Base-by-base conservation (phyloP, 2,888 invertebrate genomes). In the Hyalella azteca region DNA sequence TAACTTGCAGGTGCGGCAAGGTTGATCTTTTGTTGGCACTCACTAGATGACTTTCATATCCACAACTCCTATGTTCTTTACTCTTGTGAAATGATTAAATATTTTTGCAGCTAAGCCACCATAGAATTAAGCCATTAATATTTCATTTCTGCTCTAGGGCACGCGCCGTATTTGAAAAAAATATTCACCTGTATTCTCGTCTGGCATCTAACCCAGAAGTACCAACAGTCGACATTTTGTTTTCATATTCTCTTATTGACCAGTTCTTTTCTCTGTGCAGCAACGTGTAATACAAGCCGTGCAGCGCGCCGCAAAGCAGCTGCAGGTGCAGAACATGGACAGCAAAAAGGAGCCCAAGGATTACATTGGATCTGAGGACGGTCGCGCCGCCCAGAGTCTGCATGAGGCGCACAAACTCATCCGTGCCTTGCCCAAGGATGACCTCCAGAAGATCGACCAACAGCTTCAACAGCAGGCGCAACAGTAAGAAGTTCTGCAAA, bases 341-440 rank as follows among this genome's bases (percentile, higher is more conserved):
- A 36, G 39, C n/a, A 2, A 32, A 3, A 7, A 66, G 26, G 29
- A 66, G 32, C 66, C 66, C 5, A 29, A 39, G 39, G 29, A 66
- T 5, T 66, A 66, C 66, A 66, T 36, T 32, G 66, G 66, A 9
- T 66, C 66, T 1, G 66, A 66, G 39, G 66, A 66, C 66, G 66
- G 66, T 19, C 66, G 66, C 3, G 66, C 66, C 19, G 66, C 66
- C 66, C 66, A 66, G 19, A 66, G 66, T 36, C 32, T 66, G 7
- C 66, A 66, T 11, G 66, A 66, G 39, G 66, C 66, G 19, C 66
- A 66, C 32, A 39, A 66, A 66, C 66, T 66, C 66, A 7, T 66
- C 36, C 66, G 66, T 9, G n/a, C 66, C 66, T 4, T 66, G 66
- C 66, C 29, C 36, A 32, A 66, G 66, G 36, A 66, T 11, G 66